A percentile compares a stretch with the other conserved stretches of the same genome.
Conservation (phyloP, 2,113 vertebrate genomes). For the Mola mola region DNA sequence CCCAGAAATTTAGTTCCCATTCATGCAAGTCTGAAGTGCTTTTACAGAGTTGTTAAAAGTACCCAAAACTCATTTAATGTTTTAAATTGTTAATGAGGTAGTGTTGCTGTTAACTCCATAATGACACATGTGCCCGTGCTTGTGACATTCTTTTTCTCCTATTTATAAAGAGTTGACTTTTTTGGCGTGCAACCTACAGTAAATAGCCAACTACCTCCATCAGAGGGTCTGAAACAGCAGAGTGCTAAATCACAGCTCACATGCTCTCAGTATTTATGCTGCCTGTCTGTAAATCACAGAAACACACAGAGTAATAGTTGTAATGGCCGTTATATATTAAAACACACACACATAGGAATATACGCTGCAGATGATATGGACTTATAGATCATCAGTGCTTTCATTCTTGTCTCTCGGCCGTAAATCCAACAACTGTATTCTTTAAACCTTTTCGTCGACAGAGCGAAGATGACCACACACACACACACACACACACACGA, state of each 20-base stretch:
- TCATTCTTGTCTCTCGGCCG: conserved; percentile 49
- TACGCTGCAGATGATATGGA: conserved; percentile 42
- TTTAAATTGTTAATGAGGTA: conserved; percentile 46
- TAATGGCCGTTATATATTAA: conserved; percentile 54
- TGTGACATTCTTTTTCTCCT: too few relatives aligned
- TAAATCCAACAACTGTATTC: conserved; percentile 41
- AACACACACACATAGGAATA: conserved; percentile 24
- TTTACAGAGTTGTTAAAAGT: too few relatives aligned
- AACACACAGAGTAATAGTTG: conserved; percentile 48
- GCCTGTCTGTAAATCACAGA: conserved; percentile 43
- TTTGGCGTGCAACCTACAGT: conserved; percentile 30
- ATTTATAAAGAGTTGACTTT: conserved; percentile 44
- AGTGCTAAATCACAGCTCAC: conserved; percentile 54
- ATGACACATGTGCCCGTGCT: too few relatives aligned
- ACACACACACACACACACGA: conserved; percentile 15
- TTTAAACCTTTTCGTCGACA: neutral
- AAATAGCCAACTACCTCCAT: conserved; percentile 55
- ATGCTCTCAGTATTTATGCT: conserved; percentile 51
- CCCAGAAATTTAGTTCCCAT: too few relatives aligned
- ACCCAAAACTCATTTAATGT: too few relatives aligned
- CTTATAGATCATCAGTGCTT: conserved; percentile 45
- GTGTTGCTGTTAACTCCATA: too few relatives aligned
- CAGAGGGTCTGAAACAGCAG: conserved; percentile 38
- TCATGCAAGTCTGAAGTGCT: too few relatives aligned
- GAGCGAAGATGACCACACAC: conserved; percentile 5